These are phyloP conservation scores for Empis livida DNA, from an alignment of 2,888 invertebrate genomes.

Conservation along the genomic window DNA sequence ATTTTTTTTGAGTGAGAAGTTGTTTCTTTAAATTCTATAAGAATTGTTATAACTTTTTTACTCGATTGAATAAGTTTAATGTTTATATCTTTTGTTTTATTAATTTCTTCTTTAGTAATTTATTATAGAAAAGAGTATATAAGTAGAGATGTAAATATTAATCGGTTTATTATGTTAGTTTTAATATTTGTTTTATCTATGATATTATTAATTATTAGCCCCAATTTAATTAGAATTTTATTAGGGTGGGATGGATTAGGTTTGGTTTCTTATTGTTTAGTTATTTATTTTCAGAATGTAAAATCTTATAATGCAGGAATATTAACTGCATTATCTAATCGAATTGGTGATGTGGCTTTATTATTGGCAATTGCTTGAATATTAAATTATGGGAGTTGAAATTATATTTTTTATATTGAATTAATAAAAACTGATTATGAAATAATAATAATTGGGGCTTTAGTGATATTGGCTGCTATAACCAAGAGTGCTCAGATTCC, in stretches of 20 bases:
- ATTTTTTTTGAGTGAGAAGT: slow-evolving; percentile 45
- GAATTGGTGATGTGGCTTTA: slow-evolving; percentile 57
- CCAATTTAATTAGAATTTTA: slow-evolving; percentile 56
- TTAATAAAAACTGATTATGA: slow-evolving; percentile 37
- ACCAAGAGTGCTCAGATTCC: slow-evolving; percentile 49
- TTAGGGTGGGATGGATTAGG: slow-evolving; percentile 63
- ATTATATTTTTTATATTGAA: slow-evolving; percentile 41
- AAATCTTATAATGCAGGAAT: slow-evolving; percentile 57
- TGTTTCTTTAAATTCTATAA: slow-evolving; percentile 38
- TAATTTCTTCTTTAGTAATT: slow-evolving; percentile 54
- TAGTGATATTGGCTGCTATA: slow-evolving; percentile 45
- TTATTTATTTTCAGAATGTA: slow-evolving; percentile 40
- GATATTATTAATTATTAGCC: slow-evolving; percentile 52
- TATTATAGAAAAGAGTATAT: slow-evolving; percentile 54
- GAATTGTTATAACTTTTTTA: slow-evolving; percentile 42
- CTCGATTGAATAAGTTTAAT: slow-evolving; percentile 51
- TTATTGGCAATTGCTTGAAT: slow-evolving; percentile 46
- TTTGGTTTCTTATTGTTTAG: slow-evolving; percentile 58
- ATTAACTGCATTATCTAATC: slow-evolving; percentile 59
- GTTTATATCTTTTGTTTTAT: slow-evolving; percentile 49
- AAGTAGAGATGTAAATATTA: slow-evolving; percentile 40
- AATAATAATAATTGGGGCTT: slow-evolving; percentile 36
- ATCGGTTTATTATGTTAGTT: slow-evolving; percentile 52
- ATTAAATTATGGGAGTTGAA: slow-evolving; percentile 42
- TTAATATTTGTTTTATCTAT: slow-evolving; percentile 54